Evolutionary conservation across 2,113 vertebrate species (phyloP), one percentile per base, ranked within the genome.

Genomic region (Atractosteus spatula): DNA sequence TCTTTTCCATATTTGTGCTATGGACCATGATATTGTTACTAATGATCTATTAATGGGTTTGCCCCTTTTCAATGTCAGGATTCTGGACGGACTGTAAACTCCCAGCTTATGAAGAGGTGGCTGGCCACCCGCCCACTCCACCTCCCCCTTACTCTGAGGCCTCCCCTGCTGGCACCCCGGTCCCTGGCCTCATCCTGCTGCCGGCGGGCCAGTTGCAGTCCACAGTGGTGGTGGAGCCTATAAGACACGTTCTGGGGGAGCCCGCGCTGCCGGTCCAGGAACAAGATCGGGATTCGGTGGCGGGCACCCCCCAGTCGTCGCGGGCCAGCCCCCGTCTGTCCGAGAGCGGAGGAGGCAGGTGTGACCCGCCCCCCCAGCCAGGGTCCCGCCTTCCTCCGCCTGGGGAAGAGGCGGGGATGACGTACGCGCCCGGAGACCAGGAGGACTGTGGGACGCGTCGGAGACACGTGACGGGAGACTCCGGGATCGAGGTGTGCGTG

Each of bases 11-110:
- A 29, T 29, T 1, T 29, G 29, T 29, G 29, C 29, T 29, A 29
- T 29, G 29, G 29, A 29, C 29, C 29, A 29, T 29, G 29, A 29
- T 29, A 29, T 29, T 29, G 29, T 29, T 29, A 29, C 29, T 29
- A 29, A 29, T 29, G 29, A 29, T 29, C 29, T 29, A 29, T 29
- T 29, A 29, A 29, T 29, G 29, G 29, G 29, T 29, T 29, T 56
- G 8, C 65, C 43, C 61, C 62, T 75, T n/a, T 16, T 78, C 41
- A 61, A 55, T 77, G 73, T 29, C 68, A 94, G 93, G 91, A 69
- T 90, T 92, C 76, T 94, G 93, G 93, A 89, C 89, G 2, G 92
- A 91, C 82, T 94, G 91, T 80, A 94, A 93, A 74, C 91, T 94
- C 68, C 93, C 93, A 1, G 91, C 93, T 77, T 94, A 94, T 29